These are phyloP conservation scores for Plecotus auritus DNA, from an alignment of 2,113 vertebrate genomes.

Conservation along the genomic window DNA sequence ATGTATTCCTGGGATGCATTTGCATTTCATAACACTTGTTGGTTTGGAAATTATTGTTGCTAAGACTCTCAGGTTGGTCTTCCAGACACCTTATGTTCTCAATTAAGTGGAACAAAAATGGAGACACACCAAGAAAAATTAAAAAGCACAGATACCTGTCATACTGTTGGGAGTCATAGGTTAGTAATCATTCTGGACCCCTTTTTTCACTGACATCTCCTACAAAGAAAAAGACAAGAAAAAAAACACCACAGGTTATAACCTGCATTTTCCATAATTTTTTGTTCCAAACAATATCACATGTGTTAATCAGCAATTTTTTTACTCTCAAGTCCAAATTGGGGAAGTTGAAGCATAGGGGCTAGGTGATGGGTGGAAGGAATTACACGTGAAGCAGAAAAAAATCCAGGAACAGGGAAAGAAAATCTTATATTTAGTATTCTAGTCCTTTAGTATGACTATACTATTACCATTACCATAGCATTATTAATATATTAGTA, in stretches of 20 bases:
- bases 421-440: not conserved
- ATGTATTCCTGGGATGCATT: not conserved
- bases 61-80: not conserved
- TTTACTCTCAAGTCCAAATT: not conserved
- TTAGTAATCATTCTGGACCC: conserved; percentile 81
- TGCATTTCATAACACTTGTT: not conserved
- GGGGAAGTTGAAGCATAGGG: not conserved
- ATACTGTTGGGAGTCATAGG: conserved; percentile 86
- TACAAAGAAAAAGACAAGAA: conserved; percentile 68
- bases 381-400: not conserved
- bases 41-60: not conserved
- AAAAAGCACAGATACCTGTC: conserved; percentile 80
- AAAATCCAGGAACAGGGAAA: not conserved
- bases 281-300: not conserved
- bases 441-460: not conserved
- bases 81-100: not conserved
- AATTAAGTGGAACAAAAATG: not conserved
- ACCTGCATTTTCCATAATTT: not conserved
- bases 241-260: conserved; percentile 48
- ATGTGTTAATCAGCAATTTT: not conserved
- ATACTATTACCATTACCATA: not conserved
- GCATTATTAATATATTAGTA: not conserved
- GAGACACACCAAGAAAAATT: not conserved
- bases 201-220: conserved; percentile 74
- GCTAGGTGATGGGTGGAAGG: not conserved